Evolutionary conservation across 2,888 invertebrate species (phyloP), one percentile per base, ranked within the genome.

Genomic region (Capitulum mitella): DNA sequence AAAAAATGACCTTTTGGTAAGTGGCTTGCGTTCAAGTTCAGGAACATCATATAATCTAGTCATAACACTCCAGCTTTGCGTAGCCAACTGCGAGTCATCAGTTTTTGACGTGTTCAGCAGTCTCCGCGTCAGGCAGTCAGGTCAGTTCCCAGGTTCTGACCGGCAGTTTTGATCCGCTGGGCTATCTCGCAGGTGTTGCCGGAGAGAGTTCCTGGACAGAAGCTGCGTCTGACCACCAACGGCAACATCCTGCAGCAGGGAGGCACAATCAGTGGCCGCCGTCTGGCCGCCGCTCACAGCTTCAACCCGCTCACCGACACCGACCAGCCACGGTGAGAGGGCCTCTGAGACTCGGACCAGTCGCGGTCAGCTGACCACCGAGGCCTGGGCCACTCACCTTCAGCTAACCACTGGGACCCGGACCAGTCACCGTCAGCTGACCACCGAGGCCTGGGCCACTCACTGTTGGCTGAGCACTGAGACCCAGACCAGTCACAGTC

Each of bases 231-330:
- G 79, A 94, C 94, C 5, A 91, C 93, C 85, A 94, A 94, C 86
- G 94, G 94, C 78, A 91, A 90, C 83, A 93, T 93, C 84, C 87
- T 94, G 79, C 92, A 92, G 83, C 91, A 92, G 10, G 93, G 93
- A 0, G 94, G 94, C 78, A 94, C 94, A 81, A 91, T 94, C 84
- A 92, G 91, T 83, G 92, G 92, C 8, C 88, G 92, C 79, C 88
- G 89, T 79, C 26, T 58, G n/a, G n/a, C 58, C n/a, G 29, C 58
- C 10, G 58, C 58, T 2, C 58, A 58, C 58, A 58, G 79, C 79
- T 16, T 81, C 80, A 40, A 81, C 81, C 46, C 80, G 81, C 40
- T 79, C 74, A 29, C 34, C 82, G 79, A 74, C 81, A 32, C 78
- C 93, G 78, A 90, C 91, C 80, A 86, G 94, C 79, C 89, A 93